phyloP scores from a whole-genome alignment of 2,888 invertebrate genomes.

The Pandemis corylana region DNA sequence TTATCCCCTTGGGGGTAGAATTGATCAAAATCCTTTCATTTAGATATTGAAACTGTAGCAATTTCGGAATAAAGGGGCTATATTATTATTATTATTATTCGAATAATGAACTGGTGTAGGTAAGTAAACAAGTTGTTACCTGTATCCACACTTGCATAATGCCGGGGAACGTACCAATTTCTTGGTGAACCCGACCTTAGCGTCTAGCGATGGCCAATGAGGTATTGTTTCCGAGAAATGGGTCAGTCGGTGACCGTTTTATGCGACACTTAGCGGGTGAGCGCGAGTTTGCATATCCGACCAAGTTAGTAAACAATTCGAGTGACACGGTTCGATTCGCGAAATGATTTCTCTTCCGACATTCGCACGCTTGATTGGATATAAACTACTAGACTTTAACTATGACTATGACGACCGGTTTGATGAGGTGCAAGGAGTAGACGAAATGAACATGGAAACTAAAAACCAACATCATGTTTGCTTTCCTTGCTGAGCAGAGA shows the following conservation, averaged over 20 bases:
- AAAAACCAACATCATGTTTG: neutral
- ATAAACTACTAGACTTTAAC: neutral
- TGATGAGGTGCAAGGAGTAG: neutral
- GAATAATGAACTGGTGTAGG: neutral
- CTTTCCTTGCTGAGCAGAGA: neutral
- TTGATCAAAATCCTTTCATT: no score
- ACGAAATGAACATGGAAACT: neutral
- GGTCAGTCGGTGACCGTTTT: slow-evolving; percentile 33
- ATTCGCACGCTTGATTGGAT: slow-evolving; percentile 1
- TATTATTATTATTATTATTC: no score
- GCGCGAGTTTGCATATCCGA: slow-evolving; percentile 20
- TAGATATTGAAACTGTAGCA: no score
- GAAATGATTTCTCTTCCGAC: neutral
- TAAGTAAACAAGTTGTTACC: no score
- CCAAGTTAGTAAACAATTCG: slow-evolving; percentile 1
- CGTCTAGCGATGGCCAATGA: neutral
- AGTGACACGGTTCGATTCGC: neutral
- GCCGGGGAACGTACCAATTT: neutral
- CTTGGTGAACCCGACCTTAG: neutral
- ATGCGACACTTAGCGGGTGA: slow-evolving; percentile 26
- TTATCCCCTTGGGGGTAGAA: no score
- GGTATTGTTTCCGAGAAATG: slow-evolving; percentile 21
- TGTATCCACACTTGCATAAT: neutral
- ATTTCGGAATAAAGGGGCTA: no score
- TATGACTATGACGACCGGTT: neutral